Conservation (phyloP, 2,797 vertebrate genomes). For the Natrix natrix region DNA sequence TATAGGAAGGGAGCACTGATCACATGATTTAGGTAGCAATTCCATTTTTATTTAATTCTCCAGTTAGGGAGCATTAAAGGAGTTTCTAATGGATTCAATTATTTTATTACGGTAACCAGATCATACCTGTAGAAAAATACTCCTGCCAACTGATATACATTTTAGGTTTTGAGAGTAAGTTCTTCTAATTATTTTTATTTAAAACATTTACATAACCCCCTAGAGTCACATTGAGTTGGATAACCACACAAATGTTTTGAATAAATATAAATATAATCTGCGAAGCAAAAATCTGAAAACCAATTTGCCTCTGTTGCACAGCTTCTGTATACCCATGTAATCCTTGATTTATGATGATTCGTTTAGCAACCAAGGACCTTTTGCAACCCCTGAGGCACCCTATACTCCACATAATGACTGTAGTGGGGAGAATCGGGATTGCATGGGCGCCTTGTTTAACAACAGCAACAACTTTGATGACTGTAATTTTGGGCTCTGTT, state of each 20-base stretch:
- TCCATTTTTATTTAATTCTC: not conserved
- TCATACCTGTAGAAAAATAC: not conserved
- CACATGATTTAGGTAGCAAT: not conserved
- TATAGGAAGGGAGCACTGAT: not conserved
- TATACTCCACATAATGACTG: not conserved
- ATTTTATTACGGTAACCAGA: not conserved
- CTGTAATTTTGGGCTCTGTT: not conserved
- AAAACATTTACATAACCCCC: not conserved
- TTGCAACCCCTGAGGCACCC: not conserved
- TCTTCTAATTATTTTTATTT: not conserved
- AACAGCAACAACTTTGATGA: not conserved
- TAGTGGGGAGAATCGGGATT: not conserved
- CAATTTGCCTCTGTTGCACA: not conserved
- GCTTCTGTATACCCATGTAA: not conserved
- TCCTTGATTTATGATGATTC: not conserved
- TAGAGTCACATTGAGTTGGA: not conserved
- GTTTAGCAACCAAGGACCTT: not conserved
- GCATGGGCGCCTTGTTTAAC: not conserved
- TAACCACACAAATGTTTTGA: not conserved
- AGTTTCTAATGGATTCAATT: not conserved
- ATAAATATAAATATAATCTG: not conserved
- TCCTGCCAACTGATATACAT: not conserved
- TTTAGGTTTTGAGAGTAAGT: not conserved
- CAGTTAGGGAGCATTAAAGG: not conserved
- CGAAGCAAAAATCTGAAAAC: not conserved